Evolutionary conservation across 2,888 invertebrate genomes (phyloP), one percentile per base, ranked within the genome.

Genomic region (Listrodromus nycthemerus): DNA sequence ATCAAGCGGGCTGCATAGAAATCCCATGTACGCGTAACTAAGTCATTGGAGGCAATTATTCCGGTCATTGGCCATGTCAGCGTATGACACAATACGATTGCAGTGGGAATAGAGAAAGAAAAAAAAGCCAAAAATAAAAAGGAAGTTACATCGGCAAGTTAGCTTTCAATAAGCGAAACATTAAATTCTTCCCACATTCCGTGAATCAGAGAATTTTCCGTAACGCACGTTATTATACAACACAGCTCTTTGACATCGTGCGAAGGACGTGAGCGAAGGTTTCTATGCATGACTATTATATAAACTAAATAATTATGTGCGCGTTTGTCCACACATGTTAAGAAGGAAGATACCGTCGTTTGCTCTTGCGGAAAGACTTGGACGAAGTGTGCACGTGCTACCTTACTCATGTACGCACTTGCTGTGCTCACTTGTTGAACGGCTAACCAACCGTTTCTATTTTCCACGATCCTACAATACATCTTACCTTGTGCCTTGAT

Each of bases 381-480:
- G 24, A 16, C 27, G 30, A 48, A 48, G 27, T n/a, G 13, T 27
- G 45, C n/a, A 67, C 13, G 37, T 27, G 67, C 16, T 41, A 48
- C 48, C 33, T 33, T 52, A 52, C 52, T 75, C 50, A 19, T 65
- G 75, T 70, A 65, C 33, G 50, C 27, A 19, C 30, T 76, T 16
- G 48, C 19, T 63, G 27, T 50, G 21, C 63, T n/a, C 30, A 71
- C 30, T 69, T 58, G 45, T 69, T 48, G 66, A 41, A 21, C 37
- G 37, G 33, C 41, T 33, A 65, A 4, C 37, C 65, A 37, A 55
- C 24, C 37, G 76, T 21, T 13, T 50, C 63, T 30, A 63, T 63
- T 50, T 13, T 74, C 13, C 4, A 8, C 27, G 7, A 61, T 63
- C 16, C 61, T 78, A 70, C 65, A 70, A 45, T 33, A 58, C 21